phyloP scores from a whole-genome alignment of 2,113 vertebrate species.

The Xenopus tropicalis region DNA sequence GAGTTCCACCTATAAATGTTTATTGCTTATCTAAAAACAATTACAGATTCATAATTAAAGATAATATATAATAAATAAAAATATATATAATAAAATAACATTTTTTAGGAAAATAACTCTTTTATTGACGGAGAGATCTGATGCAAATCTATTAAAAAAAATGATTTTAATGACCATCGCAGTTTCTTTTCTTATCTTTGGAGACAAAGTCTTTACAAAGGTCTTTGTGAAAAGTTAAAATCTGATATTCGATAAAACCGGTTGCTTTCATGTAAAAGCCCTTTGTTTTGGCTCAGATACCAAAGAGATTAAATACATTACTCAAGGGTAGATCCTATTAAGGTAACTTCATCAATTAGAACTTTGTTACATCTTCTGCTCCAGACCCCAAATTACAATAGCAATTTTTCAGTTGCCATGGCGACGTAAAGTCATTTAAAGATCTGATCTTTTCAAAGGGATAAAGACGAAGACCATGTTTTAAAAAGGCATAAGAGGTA shows the following conservation, averaged over 20 bases:
- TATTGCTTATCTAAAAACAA: too few relatives aligned
- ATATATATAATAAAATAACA: too few relatives aligned
- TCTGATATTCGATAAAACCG: too few relatives aligned
- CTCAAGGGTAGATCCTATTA: constrained; percentile 35
- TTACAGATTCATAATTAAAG: too few relatives aligned
- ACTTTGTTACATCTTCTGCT: constrained; percentile 8
- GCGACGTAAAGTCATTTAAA: constrained; percentile 18
- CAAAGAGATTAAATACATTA: constrained; percentile 36
- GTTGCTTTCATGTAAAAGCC: constrained; percentile 30
- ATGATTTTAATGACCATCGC: constrained; percentile 11
- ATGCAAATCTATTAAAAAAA: not conserved
- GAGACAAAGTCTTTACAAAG: constrained; percentile 18
- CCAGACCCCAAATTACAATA: constrained; percentile 10
- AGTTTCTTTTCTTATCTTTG: constrained; percentile 20
- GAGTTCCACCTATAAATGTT: too few relatives aligned
- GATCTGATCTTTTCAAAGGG: constrained; percentile 26
- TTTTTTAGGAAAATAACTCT: too few relatives aligned
- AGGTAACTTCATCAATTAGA: constrained; percentile 39
- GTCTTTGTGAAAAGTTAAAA: constrained; percentile 15
- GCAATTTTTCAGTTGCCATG: constrained; percentile 6
- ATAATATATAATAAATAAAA: too few relatives aligned
- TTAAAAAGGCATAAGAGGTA: constrained; percentile 5
- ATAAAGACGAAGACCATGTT: not conserved
- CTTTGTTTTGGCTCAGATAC: constrained; percentile 26
- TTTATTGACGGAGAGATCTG: too few relatives aligned